phyloP scores from a whole-genome alignment of 2,888 invertebrate species.

The Agrenia bidenticulata region DNA sequence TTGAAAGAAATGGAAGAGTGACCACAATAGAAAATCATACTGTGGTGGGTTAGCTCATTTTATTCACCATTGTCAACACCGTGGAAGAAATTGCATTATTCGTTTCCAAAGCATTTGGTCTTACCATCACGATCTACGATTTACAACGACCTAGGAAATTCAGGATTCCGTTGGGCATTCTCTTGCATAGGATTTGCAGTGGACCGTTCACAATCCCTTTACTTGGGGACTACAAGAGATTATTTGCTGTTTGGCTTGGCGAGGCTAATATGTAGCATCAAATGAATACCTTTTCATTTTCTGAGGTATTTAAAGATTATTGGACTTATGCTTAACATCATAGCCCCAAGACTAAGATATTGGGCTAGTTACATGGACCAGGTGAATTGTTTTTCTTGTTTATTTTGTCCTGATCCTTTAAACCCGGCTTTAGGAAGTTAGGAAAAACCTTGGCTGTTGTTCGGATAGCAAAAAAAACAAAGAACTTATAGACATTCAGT shows the following conservation, averaged over 20 bases:
- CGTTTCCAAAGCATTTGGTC: not conserved
- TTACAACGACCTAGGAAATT: slow-evolving; percentile 4
- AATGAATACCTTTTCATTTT: no score
- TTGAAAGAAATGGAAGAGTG: slow-evolving; percentile 12
- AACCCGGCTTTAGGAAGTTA: no score
- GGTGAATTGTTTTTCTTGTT: no score
- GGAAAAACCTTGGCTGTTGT: no score
- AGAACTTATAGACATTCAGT: no score
- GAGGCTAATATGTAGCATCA: not conserved
- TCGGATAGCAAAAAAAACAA: no score
- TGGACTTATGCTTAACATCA: no score
- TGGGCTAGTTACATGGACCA: no score
- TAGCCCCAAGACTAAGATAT: no score
- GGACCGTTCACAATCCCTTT: not conserved
- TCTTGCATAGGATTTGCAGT: not conserved
- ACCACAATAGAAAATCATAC: slow-evolving; percentile 16
- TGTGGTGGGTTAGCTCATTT: slow-evolving; percentile 18
- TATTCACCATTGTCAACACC: slow-evolving; percentile 11
- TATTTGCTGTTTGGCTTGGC: slow-evolving; percentile 1
- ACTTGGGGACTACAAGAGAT: not conserved
- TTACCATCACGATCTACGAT: not conserved
- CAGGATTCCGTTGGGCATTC: slow-evolving; percentile 3
- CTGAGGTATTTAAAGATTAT: no score
- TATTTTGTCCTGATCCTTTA: no score
- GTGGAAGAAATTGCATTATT: slow-evolving; percentile 12